A percentile compares a stretch with the other conserved stretches of the same genome.
phyloP scores from a whole-genome alignment of 2,797 vertebrate genomes.

The Paratrypauchen microcephalus region DNA sequence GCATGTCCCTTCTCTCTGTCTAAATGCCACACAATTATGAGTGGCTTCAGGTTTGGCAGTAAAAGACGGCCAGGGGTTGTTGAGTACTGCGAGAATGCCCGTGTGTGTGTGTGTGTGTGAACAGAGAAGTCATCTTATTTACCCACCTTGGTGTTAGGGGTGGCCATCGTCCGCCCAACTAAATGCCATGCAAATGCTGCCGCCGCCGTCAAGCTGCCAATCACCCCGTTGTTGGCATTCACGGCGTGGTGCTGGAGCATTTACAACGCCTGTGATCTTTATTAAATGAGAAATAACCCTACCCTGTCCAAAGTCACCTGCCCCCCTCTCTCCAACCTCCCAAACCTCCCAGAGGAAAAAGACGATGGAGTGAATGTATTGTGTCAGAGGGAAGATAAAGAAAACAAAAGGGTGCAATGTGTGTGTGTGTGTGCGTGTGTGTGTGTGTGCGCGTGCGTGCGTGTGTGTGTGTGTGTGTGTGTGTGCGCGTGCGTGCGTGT shows the following conservation, averaged over 20 bases:
- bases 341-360: slow-evolving; percentile 82
- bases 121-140: slow-evolving; percentile 78
- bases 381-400: slow-evolving; percentile 72
- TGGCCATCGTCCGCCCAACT: slow-evolving; percentile 78
- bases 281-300: slow-evolving; percentile 98
- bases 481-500: slow-evolving; percentile 22
- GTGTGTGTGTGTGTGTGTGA: slow-evolving; percentile 52
- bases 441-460: slow-evolving; percentile 14
- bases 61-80: slow-evolving; percentile 59
- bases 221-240: slow-evolving; percentile 91
- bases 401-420: slow-evolving; percentile 65
- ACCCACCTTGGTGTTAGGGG: slow-evolving; percentile 76
- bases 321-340: slow-evolving; percentile 69
- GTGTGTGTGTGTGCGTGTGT: slow-evolving; percentile 53
- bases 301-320: slow-evolving; percentile 71
- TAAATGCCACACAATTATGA: slow-evolving; percentile 77
- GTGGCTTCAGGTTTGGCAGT: slow-evolving; percentile 56
- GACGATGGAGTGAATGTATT: slow-evolving; percentile 67
- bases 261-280: slow-evolving; percentile 92
- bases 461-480: slow-evolving; percentile 43
- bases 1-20: slow-evolving; percentile 50
- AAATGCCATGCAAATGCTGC: slow-evolving; percentile 99
- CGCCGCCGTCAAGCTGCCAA: slow-evolving; percentile 93
- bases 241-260: slow-evolving; percentile 92
- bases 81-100: slow-evolving; percentile 58